Evolutionary conservation across 2,113 vertebrate genomes (phyloP).

Genomic region (Azemiops feae): DNA sequence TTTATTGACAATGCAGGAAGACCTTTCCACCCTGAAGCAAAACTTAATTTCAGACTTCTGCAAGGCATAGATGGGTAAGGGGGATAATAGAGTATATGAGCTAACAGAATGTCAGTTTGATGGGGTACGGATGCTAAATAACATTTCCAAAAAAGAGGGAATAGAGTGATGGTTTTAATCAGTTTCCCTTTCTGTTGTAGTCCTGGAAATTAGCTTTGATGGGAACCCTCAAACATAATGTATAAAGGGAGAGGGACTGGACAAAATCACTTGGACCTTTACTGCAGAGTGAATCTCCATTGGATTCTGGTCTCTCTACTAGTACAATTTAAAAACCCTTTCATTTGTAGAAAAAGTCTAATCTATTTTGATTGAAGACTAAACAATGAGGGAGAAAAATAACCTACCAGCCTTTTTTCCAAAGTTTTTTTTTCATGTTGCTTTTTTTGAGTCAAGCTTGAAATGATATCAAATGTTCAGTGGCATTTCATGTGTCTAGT

Average conservation of each 20-base stretch:
- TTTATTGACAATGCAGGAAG: constrained; percentile 90
- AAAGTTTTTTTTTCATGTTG: not conserved
- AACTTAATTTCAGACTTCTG: constrained; percentile 89
- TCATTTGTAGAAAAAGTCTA: not conserved
- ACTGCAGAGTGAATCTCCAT: not conserved
- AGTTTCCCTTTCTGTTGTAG: not conserved
- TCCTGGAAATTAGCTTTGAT: not conserved
- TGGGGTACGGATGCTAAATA: not conserved
- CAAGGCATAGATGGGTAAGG: constrained; percentile 86
- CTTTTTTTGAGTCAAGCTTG: not conserved
- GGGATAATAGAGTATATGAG: accelerated
- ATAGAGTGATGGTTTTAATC: not conserved
- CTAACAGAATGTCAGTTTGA: not conserved
- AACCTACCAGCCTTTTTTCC: not conserved
- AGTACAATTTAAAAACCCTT: not conserved
- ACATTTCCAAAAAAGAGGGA: not conserved
- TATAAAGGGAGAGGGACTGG: not conserved
- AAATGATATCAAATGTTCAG: not conserved
- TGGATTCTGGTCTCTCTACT: not conserved
- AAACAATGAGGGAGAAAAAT: not conserved
- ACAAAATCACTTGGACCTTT: not conserved
- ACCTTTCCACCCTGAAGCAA: constrained; percentile 75
- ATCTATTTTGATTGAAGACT: not conserved
- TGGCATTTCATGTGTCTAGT: not conserved
- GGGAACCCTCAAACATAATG: not conserved